A percentile compares a stretch with the other conserved stretches of the same genome.
Evolutionary conservation across 2,888 invertebrate species (phyloP).

Genomic region (Melitaea athalia): DNA sequence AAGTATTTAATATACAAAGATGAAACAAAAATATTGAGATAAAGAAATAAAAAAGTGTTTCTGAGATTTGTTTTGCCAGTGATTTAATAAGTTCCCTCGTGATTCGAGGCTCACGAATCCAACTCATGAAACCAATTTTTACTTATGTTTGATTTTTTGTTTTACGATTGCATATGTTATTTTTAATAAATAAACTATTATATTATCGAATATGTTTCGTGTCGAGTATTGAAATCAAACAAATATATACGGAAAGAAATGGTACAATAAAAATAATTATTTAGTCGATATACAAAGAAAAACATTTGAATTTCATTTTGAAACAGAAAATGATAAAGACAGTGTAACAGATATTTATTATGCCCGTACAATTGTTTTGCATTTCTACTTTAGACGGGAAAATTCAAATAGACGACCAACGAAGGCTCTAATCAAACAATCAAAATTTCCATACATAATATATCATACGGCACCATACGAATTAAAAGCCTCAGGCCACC

Average conservation of each 20-base stretch:
- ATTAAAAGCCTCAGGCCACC: conserved; percentile 67
- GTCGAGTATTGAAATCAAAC: not conserved
- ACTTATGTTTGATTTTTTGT: conserved; percentile 19
- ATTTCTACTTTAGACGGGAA: conserved; percentile 18
- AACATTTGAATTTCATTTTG: conserved; percentile 9
- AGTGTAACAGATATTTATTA: conserved; percentile 5
- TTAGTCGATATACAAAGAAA: not conserved
- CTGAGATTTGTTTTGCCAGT: conserved; percentile 22
- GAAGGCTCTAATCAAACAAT: conserved; percentile 51
- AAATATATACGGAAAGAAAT: not conserved
- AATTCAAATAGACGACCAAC: conserved; percentile 24
- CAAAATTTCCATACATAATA: conserved; percentile 55
- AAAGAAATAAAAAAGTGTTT: conserved; percentile 19
- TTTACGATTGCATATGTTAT: conserved; percentile 31
- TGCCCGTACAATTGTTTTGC: conserved; percentile 9
- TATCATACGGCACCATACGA: conserved; percentile 54
- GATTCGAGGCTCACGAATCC: conserved; percentile 32
- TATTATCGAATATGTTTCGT: not conserved
- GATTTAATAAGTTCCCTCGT: conserved; percentile 32
- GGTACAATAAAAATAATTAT: not conserved
- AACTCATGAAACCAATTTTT: conserved; percentile 31
- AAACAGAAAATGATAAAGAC: conserved; percentile 13
- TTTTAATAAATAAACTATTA: conserved; percentile 13
- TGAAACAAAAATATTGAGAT: conserved; percentile 19
- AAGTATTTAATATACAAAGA: conserved; percentile 2